Evolutionary conservation across 2,888 invertebrate species (phyloP).

Genomic region (Hirtodrosophila trivittata): DNA sequence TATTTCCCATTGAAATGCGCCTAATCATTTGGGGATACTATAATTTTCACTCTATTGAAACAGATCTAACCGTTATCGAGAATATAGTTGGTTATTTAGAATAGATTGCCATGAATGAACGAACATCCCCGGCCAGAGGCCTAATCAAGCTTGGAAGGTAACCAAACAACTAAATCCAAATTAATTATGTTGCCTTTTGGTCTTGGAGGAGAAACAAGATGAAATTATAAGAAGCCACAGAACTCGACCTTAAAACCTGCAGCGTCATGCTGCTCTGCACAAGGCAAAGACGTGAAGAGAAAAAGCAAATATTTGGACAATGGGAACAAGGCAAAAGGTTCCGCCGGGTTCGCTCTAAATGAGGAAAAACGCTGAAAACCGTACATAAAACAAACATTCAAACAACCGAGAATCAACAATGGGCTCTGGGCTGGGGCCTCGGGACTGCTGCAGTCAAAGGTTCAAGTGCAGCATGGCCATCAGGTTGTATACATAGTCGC

Average conservation of each 20-base stretch:
- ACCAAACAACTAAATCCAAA: slow-evolving; percentile 63
- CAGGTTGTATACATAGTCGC: slow-evolving; percentile 39
- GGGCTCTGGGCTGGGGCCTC: too few relatives aligned
- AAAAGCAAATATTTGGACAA: slow-evolving; percentile 73
- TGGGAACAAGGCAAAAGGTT: slow-evolving; percentile 62
- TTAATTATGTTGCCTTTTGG: slow-evolving; percentile 61
- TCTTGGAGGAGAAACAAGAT: slow-evolving; percentile 40
- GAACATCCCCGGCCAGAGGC: slow-evolving; percentile 28
- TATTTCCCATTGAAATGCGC: slow-evolving; percentile 36
- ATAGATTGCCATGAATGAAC: slow-evolving; percentile 53
- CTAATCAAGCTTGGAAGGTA: slow-evolving; percentile 39
- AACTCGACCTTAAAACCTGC: slow-evolving; percentile 62
- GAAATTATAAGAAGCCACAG: slow-evolving; percentile 68
- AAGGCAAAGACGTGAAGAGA: slow-evolving; percentile 16
- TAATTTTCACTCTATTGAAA: slow-evolving; percentile 52
- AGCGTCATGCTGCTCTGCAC: slow-evolving; percentile 66
- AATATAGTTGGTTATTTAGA: slow-evolving; percentile 62
- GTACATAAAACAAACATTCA: slow-evolving; percentile 50
- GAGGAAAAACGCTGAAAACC: slow-evolving; percentile 53
- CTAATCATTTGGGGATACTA: slow-evolving; percentile 27
- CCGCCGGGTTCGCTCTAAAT: slow-evolving; percentile 48
- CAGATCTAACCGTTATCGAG: slow-evolving; percentile 63
- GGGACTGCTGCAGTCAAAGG: slow-evolving; percentile 69
- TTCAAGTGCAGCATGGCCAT: slow-evolving; percentile 63
- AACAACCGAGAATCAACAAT: slow-evolving; percentile 33